A percentile compares a stretch with the other conserved stretches of the same genome.
Conservation (phyloP, 2,888 invertebrate genomes). For the Lymantria monacha region DNA sequence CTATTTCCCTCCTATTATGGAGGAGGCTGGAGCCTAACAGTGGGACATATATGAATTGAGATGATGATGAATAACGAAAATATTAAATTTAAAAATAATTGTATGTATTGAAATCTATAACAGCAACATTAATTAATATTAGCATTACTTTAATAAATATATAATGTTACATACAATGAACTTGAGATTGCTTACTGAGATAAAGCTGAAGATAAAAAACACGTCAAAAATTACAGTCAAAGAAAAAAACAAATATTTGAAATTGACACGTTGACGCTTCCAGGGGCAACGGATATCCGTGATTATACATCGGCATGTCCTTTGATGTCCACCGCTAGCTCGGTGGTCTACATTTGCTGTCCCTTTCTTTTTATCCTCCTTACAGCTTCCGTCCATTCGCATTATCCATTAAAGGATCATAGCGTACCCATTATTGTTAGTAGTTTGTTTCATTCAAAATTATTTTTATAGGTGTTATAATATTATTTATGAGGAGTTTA, state of each 20-base stretch:
- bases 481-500: conserved; percentile 27
- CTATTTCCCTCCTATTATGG: too few relatives aligned
- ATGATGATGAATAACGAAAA: too few relatives aligned
- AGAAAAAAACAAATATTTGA: background rate
- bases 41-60: too few relatives aligned
- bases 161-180: too few relatives aligned
- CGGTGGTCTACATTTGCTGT: conserved; percentile 70
- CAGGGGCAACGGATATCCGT: conserved; percentile 26
- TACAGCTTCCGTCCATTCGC: conserved; percentile 67
- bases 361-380: conserved; percentile 64
- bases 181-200: too few relatives aligned
- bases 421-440: conserved; percentile 50
- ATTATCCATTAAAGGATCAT: conserved; percentile 61
- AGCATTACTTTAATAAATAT: too few relatives aligned
- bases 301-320: conserved; percentile 55
- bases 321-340: conserved; percentile 69
- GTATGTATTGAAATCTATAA: too few relatives aligned
- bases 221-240: background rate
- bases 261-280: conserved; percentile 37
- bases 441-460: conserved; percentile 42
- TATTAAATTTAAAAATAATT: too few relatives aligned
- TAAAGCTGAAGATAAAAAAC: too few relatives aligned
- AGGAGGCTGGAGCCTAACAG: too few relatives aligned
- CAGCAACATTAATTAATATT: too few relatives aligned
- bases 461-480: conserved; percentile 36